Conservation (phyloP, 2,113 vertebrate genomes). For the Bungarus multicinctus region DNA sequence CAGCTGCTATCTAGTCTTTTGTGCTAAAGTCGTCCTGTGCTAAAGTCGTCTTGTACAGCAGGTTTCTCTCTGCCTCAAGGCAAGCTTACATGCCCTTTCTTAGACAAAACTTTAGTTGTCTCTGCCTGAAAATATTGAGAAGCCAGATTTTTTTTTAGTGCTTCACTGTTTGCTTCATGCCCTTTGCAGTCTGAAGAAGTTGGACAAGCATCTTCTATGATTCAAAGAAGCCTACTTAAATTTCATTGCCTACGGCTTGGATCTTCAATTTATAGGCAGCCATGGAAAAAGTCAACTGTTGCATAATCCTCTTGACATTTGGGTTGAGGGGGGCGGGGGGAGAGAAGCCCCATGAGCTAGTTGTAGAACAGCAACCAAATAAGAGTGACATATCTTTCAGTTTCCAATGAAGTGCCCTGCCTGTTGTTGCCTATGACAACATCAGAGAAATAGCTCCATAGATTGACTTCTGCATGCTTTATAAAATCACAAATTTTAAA, state of each 20-base stretch:
- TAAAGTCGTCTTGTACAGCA: neutral
- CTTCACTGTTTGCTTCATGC: neutral
- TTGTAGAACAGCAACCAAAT: neutral
- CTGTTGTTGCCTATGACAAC: neutral
- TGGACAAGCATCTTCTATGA: neutral
- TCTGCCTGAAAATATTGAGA: neutral
- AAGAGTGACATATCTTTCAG: neutral
- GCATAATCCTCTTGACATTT: neutral
- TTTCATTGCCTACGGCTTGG: neutral
- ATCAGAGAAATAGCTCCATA: neutral
- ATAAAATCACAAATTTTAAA: neutral
- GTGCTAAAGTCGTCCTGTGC: neutral
- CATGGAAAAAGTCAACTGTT: neutral
- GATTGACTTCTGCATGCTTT: neutral
- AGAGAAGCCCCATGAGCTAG: neutral
- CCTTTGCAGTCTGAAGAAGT: neutral
- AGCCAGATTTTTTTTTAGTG: neutral
- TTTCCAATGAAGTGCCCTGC: neutral
- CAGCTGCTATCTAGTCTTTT: neutral
- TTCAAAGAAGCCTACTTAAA: neutral
- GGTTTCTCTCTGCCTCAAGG: neutral
- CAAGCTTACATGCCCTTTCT: neutral
- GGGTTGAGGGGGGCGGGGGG: accelerated
- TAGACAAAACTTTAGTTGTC: neutral
- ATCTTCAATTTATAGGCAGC: neutral